Evolutionary conservation across 2,113 vertebrate genomes (phyloP), one percentile per base, ranked within the genome.

Genomic region (Steatornis caripensis): DNA sequence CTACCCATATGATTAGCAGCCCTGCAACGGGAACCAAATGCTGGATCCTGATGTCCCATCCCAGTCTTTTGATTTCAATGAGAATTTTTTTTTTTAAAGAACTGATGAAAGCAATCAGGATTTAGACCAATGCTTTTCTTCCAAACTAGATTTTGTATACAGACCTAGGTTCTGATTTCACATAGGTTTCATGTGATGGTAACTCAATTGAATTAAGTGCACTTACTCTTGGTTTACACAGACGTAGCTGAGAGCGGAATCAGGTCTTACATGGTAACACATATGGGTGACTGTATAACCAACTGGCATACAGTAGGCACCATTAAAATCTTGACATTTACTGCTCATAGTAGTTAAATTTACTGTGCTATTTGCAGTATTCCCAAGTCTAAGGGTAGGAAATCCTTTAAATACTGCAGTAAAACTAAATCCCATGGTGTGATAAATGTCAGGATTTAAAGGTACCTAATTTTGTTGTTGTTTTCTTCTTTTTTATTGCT

Each of bases 261-360:
- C 66, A 79, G 54, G 70, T 60, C 89, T 87, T 87, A 58, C 13
- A 62, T 77, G 69, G 92, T 82, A 93, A 87, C 80, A 58, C 49
- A 61, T 78, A 89, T n/a, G 26, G 21, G 74, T 95, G 77, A 92
- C 91, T 95, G 72, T 84, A 84, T 76, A 91, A 95, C 54, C 93
- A 94, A 95, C 74, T 87, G 89, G 29, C 81, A 83, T 96, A 95
- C 92, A 93, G 91, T 97, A 94, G 84, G 62, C 34, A 89, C 91
- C 91, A 91, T 95, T 97, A 97, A 97, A 96, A 97, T 91, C 87
- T 83, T 95, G 97, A 97, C 89, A 97, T 97, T 97, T 97, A 97
- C 91, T 91, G 93, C 93, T 94, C 78, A 62, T 61, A 83, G 91
- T 76, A 93, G 91, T 96, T 95, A 97, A 95, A 96, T 97, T 97